These are phyloP conservation scores for Mugil cephalus DNA, from an alignment of 2,113 vertebrate species.

Conservation along the genomic window DNA sequence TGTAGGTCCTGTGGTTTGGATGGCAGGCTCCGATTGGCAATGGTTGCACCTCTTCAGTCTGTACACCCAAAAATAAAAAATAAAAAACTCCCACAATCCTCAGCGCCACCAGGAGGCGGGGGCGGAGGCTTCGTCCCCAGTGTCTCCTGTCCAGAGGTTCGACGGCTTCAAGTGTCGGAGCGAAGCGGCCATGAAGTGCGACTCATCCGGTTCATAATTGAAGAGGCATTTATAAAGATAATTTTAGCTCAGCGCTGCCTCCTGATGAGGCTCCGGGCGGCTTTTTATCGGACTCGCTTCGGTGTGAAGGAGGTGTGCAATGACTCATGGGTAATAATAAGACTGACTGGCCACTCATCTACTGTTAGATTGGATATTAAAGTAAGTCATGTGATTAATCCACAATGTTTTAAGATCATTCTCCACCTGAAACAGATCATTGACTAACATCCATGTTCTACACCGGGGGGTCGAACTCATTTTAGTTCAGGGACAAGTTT, in stretches of 20 bases:
- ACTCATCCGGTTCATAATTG: conserved; percentile 17
- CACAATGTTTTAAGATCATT: no score
- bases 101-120: background rate
- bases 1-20: no score
- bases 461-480: no score
- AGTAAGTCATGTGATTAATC: no score
- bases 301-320: conserved; percentile 25
- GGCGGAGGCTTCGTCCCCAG: no score
- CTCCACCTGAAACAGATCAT: no score
- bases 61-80: background rate
- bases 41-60: no score
- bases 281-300: background rate
- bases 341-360: background rate
- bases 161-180: conserved; percentile 3
- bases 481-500: no score
- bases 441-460: no score
- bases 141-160: background rate
- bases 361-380: no score
- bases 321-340: conserved; percentile 37
- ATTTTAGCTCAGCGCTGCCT: conserved; percentile 22
- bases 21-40: no score
- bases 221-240: conserved; percentile 34
- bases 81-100: conserved; percentile 17
- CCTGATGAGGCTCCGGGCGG: conserved; percentile 24
- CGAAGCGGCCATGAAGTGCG: background rate